Evolutionary conservation across 2,797 vertebrate genomes (phyloP).

Genomic region (Mycteria americana): DNA sequence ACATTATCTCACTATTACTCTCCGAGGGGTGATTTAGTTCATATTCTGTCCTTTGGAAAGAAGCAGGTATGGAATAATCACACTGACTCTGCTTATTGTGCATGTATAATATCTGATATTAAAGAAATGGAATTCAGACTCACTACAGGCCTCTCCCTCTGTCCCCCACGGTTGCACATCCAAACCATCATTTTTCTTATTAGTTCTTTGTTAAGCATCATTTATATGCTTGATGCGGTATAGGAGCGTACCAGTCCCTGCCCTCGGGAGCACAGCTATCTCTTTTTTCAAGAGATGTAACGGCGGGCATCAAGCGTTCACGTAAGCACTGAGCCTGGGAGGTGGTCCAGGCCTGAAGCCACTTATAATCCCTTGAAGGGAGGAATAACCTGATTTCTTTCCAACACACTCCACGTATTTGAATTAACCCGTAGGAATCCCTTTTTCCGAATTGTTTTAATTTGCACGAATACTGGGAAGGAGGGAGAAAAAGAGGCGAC

Average conservation of each 20-base stretch:
- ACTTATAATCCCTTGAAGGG: background rate
- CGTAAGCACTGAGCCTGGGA: background rate
- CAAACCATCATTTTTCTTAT: background rate
- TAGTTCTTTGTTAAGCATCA: slow-evolving; percentile 2
- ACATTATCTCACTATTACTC: background rate
- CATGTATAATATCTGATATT: background rate
- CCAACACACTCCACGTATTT: background rate
- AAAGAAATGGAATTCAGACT: background rate
- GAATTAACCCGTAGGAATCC: background rate
- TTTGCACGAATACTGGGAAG: background rate
- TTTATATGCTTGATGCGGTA: background rate
- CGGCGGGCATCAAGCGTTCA: background rate
- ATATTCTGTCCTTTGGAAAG: background rate
- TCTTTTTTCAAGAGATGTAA: background rate
- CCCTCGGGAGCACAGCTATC: background rate
- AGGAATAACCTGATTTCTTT: background rate
- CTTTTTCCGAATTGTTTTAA: background rate
- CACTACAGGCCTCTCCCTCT: background rate
- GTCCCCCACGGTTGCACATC: background rate
- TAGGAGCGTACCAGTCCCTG: background rate
- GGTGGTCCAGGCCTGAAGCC: background rate
- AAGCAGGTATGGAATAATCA: slow-evolving; percentile 17
- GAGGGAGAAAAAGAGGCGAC: background rate
- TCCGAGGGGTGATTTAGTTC: background rate
- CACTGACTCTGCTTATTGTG: background rate